Base-by-base conservation (phyloP, 2,113 vertebrate species). In the Chaetodon trifascialis region DNA sequence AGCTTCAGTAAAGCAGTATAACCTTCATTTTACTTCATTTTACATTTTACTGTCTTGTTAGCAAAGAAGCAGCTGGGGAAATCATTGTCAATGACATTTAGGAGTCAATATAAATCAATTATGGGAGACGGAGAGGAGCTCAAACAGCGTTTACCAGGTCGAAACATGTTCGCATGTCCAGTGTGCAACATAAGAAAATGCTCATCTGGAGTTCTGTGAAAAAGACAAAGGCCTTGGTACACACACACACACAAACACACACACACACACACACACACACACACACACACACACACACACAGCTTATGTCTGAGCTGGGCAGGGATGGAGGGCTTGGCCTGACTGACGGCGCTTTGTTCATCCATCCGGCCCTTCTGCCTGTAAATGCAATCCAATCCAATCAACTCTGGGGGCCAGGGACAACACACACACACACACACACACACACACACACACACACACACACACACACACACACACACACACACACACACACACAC, bases 301-400 rank as follows among this genome's bases (percentile, higher is more conserved):
- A 59, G 46, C 60, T 72, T 77, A 40, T 23, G 34, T 66, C 59
- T 58, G 73, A 23, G 44, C 38, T 52, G 25, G 60, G 47, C 19
- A 7, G 15, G 62, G 70, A 21, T 42, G 62, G 46, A 68, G 65
- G 73, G n/a, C 23, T 55, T n/a, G 64, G 65, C 47, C 46, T 68
- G 66, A 82, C 54, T 46, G 58, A 59, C 17, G 36, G 9, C 23
- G 68, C 76, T 80, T 88, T 83, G 59, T 86, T 88, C 88, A 68
- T 83, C 60, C 86, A 79, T 78, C 73, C 79, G 40, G 69, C 60
- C 79, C 0, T 44, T 77, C 68, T 83, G 79, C 79, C 88, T 85
- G 67, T 87, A 85, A 85, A 85, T 80, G 72, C 74, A 86, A 86
- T 77, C 60, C 80, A 87, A 84, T 87, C 86, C 73, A 81, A 88